A percentile compares a stretch with the other conserved stretches of the same genome.
Conservation (phyloP, 2,888 invertebrate genomes). For the Ernsta delagoae region DNA sequence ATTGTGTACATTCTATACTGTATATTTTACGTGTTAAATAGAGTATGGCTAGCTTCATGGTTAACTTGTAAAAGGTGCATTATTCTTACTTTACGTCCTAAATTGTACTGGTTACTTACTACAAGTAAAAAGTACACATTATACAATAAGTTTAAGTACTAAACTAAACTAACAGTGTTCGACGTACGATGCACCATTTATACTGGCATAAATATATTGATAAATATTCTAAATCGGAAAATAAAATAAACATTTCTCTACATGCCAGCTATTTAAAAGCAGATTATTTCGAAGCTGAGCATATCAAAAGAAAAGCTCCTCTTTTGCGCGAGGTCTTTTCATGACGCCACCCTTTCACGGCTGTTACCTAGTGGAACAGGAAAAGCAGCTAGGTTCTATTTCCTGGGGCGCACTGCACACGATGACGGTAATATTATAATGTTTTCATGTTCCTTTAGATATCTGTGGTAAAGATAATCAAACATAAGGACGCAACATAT, state of each 20-base stretch:
- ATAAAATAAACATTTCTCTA: neutral
- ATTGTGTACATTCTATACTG: neutral
- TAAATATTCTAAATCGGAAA: neutral
- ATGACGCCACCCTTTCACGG: neutral
- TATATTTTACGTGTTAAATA: no score
- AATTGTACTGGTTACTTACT: no score
- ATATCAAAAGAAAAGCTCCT: neutral
- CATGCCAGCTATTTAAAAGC: neutral
- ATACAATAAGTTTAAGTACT: no score
- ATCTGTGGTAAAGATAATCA: no score
- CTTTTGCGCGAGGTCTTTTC: neutral
- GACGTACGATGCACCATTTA: no score
- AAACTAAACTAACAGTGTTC: no score
- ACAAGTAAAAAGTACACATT: no score
- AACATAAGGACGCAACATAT: no score
- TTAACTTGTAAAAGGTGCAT: no score
- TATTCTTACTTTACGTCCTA: no score
- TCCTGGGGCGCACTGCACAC: neutral
- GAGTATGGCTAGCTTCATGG: no score
- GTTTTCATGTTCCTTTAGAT: neutral
- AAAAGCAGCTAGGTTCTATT: neutral
- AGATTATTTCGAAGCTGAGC: neutral
- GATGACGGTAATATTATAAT: neutral
- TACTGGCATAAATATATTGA: no score
- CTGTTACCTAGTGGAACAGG: slow-evolving; percentile 3